These are phyloP conservation scores for Strongylocentrotus purpuratus DNA, from an alignment of 35 echinoderm and acorn worm genomes.

Conservation along the genomic window DNA sequence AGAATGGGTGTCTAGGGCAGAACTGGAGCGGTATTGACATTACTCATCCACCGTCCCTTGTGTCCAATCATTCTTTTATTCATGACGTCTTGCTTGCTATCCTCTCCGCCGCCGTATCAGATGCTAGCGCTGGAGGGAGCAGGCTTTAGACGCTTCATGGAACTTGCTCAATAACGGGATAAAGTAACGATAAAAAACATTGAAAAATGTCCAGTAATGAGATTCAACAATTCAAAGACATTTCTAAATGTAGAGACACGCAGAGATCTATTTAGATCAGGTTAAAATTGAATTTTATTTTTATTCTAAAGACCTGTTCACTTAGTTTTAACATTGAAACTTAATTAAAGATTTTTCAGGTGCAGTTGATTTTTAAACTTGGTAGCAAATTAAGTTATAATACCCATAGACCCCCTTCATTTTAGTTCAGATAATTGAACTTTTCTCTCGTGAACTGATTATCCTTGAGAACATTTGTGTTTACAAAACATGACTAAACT, in stretches of 20 bases:
- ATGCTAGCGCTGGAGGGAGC: neutral
- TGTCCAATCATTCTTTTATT: constrained; percentile 5
- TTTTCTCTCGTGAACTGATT: no score
- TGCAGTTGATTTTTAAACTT: no score
- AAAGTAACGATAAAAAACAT: neutral
- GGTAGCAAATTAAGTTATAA: no score
- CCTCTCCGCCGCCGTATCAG: neutral
- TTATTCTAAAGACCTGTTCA: no score
- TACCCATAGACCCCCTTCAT: no score
- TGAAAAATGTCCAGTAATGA: neutral
- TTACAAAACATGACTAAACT: no score
- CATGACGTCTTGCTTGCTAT: neutral
- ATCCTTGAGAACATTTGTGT: no score
- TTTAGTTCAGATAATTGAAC: no score
- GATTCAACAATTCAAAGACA: neutral
- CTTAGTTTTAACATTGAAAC: no score
- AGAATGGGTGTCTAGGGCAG: neutral
- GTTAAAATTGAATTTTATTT: no score
- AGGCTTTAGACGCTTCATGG: neutral
- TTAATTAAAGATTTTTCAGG: no score
- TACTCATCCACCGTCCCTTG: neutral
- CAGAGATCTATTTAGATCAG: no score
- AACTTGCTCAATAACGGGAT: neutral
- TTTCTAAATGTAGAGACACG: neutral
- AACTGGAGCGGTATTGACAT: neutral